Conservation (phyloP, 2,797 vertebrate species). For the Sarcoramphus papa region DNA sequence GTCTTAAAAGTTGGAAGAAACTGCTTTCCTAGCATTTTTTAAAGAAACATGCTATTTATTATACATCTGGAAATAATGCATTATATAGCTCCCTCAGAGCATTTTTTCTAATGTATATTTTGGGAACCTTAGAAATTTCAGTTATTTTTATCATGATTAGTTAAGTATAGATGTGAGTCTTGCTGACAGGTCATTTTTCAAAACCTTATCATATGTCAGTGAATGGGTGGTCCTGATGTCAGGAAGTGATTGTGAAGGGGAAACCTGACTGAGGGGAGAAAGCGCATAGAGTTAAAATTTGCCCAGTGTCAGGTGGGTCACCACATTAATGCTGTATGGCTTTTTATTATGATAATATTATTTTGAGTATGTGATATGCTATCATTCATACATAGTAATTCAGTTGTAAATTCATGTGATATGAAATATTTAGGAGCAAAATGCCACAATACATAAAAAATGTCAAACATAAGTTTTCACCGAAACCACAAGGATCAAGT, state of each 20-base stretch:
- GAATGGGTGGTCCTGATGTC: conserved; percentile 19
- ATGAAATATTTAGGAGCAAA: neutral
- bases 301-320: conserved; percentile 9
- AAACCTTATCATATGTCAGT: conserved; percentile 26
- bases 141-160: conserved; percentile 20
- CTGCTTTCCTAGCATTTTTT: conserved; percentile 19
- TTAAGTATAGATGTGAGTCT: conserved; percentile 26
- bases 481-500: neutral
- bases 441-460: neutral
- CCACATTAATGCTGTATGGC: neutral
- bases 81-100: neutral
- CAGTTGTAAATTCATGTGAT: neutral
- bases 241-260: neutral
- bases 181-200: conserved; percentile 50
- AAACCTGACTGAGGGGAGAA: neutral
- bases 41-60: neutral
- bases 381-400: neutral
- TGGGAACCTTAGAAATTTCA: conserved; percentile 18
- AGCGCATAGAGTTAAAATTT: neutral
- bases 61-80: conserved; percentile 53
- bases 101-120: conserved; percentile 4
- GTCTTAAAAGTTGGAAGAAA: conserved; percentile 12
- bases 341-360: neutral
- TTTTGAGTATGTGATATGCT: neutral
- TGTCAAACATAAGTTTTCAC: neutral